Percentiles rank a stretch among this genome's conserved stretches.
phyloP scores from a whole-genome alignment of 2,888 invertebrate genomes.

The Limenitis arthemis region DNA sequence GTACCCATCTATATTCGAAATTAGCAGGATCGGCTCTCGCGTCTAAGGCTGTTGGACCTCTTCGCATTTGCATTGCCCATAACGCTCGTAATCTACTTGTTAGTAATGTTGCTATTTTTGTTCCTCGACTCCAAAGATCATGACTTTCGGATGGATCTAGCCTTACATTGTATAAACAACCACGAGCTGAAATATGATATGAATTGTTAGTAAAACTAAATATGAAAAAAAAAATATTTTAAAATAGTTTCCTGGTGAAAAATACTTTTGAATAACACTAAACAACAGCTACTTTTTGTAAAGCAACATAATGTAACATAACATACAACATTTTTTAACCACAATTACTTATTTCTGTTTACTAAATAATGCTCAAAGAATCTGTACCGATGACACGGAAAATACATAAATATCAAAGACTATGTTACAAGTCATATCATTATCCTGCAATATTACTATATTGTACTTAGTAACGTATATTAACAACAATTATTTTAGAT shows the following conservation, averaged over 20 bases:
- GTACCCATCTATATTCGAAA: slow-evolving; percentile 80
- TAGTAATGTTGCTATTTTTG: slow-evolving; percentile 56
- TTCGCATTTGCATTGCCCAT: slow-evolving; percentile 62
- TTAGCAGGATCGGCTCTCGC: slow-evolving; percentile 77
- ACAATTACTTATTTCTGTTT: no score
- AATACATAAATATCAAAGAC: background rate
- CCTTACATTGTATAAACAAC: slow-evolving; percentile 83
- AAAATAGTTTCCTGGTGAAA: no score
- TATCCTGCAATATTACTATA: no score
- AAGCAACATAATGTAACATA: no score
- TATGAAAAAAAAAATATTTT: background rate
- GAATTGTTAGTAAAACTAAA: background rate
- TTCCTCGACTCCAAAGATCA: slow-evolving; percentile 72
- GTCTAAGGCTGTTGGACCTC: slow-evolving; percentile 58
- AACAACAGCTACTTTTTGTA: no score
- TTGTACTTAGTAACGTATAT: no score
- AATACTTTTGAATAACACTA: no score
- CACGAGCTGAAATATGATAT: slow-evolving; percentile 57
- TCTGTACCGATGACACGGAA: no score
- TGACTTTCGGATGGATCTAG: slow-evolving; percentile 86
- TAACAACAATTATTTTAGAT: no score
- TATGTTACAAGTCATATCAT: no score
- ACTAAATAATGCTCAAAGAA: no score
- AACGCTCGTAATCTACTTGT: slow-evolving; percentile 53
- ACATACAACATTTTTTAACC: no score